These are phyloP conservation scores for Formica exsecta DNA, from an alignment of 1,140 invertebrate species.

Conservation along the genomic window DNA sequence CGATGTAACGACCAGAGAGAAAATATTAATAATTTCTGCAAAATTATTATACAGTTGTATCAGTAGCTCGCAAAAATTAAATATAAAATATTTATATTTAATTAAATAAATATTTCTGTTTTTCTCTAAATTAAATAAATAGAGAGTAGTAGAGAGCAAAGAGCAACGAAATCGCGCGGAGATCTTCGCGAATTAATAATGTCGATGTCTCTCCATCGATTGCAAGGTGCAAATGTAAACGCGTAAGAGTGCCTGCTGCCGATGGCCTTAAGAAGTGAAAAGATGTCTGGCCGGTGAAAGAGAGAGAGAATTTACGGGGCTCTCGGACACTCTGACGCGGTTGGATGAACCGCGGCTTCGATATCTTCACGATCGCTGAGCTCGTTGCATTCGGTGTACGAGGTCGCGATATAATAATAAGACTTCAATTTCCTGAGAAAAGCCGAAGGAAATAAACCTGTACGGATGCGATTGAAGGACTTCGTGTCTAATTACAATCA, in stretches of 20 bases:
- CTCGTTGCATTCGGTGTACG: slow-evolving; percentile 1
- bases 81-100: neutral
- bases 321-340: slow-evolving; percentile 41
- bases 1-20: neutral
- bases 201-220: slow-evolving; percentile 46
- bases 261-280: slow-evolving; percentile 65
- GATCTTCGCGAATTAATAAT: slow-evolving; percentile 38
- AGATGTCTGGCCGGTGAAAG: slow-evolving; percentile 39
- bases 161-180: slow-evolving; percentile 46
- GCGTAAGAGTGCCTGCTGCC: slow-evolving; percentile 58
- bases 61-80: neutral
- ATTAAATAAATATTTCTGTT: neutral
- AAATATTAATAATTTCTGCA: neutral
- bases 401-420: slow-evolving; percentile 42
- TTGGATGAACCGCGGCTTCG: slow-evolving; percentile 52
- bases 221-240: slow-evolving; percentile 17
- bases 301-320: slow-evolving; percentile 44
- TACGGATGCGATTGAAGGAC: neutral
- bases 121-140: neutral
- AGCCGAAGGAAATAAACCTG: neutral
- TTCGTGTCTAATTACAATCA: neutral
- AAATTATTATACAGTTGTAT: neutral
- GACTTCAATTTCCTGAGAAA: slow-evolving; percentile 21
- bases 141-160: neutral
- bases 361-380: slow-evolving; percentile 45